phyloP scores from a whole-genome alignment of 2,888 invertebrate genomes.

The Rugalucina vietnamica region DNA sequence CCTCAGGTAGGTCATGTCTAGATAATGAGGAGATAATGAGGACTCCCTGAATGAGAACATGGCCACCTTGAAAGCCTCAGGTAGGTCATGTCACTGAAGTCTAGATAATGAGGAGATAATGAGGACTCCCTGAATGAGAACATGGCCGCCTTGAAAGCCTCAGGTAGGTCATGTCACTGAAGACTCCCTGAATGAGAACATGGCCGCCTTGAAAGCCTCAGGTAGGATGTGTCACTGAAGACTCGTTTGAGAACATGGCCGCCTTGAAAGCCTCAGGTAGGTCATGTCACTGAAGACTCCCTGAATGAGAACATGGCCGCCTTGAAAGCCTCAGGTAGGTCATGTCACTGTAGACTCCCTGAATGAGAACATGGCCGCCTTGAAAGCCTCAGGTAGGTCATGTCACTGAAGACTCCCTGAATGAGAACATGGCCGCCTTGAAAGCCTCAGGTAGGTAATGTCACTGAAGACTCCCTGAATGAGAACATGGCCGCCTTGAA shows the following conservation, averaged over 20 bases:
- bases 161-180: constrained; percentile 89
- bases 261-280: constrained; percentile 89
- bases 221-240: too few relatives aligned
- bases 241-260: constrained; percentile 97
- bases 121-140: constrained; percentile 97
- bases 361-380: constrained; percentile 96
- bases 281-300: constrained; percentile 95
- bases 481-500: constrained; percentile 97
- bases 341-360: constrained; percentile 95
- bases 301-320: constrained; percentile 97
- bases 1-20: constrained; percentile 86
- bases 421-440: constrained; percentile 96
- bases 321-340: constrained; percentile 88
- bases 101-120: constrained; percentile 95
- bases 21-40: constrained; percentile 96
- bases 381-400: constrained; percentile 89
- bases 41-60: constrained; percentile 97
- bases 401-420: constrained; percentile 94
- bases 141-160: constrained; percentile 93
- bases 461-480: constrained; percentile 94
- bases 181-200: constrained; percentile 96
- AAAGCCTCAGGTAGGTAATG: constrained; percentile 88
- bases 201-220: constrained; percentile 93
- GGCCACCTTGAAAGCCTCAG: constrained; percentile 92
- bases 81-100: too few relatives aligned